Conservation (phyloP, 2,113 vertebrate species). For the Emydocephalus ijimae region DNA sequence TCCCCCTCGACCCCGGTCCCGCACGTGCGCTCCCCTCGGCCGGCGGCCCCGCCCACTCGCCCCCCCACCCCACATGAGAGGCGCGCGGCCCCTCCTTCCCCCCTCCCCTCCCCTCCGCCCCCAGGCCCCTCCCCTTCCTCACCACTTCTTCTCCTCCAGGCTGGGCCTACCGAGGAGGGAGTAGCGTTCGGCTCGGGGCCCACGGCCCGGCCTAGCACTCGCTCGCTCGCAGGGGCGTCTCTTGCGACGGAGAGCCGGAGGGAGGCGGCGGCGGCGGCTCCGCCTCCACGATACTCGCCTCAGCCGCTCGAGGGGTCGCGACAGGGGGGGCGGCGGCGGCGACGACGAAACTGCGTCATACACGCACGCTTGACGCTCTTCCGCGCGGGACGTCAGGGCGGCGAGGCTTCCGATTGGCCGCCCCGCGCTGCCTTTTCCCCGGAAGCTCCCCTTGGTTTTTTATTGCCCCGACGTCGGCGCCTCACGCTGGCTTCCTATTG, state of each 20-base stretch:
- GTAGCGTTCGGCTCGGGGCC: neutral
- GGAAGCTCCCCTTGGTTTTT: neutral
- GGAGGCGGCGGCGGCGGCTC: neutral
- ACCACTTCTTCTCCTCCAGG: neutral
- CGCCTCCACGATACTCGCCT: neutral
- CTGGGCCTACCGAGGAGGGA: neutral
- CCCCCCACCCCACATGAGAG: too few relatives aligned
- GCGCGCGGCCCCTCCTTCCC: neutral
- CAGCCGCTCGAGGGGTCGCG: neutral
- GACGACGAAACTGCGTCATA: constrained; percentile 13
- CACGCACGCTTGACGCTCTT: neutral
- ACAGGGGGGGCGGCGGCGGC: neutral
- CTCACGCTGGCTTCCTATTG: neutral
- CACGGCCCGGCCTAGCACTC: neutral
- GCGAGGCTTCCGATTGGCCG: neutral
- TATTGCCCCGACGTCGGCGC: neutral
- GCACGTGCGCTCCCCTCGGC: neutral
- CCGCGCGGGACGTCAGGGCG: neutral
- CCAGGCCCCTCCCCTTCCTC: neutral
- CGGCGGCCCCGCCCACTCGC: neutral
- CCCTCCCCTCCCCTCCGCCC: neutral
- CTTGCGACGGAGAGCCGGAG: fast-evolving
- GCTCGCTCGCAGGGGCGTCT: neutral
- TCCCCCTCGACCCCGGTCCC: neutral
- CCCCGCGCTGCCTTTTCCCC: too few relatives aligned